phyloP scores from a whole-genome alignment of 2,797 vertebrate genomes.

The Hapalemur alaotrensis region DNA sequence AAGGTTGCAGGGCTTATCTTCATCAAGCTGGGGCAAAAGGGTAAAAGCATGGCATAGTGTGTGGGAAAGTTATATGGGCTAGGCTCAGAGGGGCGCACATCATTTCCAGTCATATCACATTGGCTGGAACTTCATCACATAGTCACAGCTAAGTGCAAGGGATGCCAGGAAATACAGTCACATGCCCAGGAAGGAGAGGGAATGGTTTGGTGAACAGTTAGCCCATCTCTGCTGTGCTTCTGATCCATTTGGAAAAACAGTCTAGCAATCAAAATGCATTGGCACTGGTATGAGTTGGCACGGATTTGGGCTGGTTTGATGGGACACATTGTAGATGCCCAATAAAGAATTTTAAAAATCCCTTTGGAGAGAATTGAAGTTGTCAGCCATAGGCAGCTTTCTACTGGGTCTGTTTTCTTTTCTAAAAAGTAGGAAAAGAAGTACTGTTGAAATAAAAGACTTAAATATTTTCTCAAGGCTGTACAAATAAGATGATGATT shows the following conservation, averaged over 20 bases:
- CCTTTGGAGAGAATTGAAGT: background rate
- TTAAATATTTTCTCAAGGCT: background rate
- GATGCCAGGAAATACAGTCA: background rate
- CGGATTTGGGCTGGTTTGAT: background rate
- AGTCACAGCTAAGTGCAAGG: background rate
- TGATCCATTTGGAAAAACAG: background rate
- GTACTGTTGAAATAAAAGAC: slow-evolving; percentile 7
- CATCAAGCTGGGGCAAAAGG: background rate
- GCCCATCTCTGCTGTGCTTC: background rate
- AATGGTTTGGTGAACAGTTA: background rate
- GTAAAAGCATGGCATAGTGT: background rate
- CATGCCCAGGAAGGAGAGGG: background rate
- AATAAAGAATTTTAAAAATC: background rate
- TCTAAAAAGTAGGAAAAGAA: background rate
- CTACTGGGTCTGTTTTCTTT: background rate
- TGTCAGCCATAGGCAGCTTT: background rate
- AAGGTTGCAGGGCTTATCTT: background rate
- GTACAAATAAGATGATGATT: background rate
- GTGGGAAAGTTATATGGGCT: too few relatives aligned
- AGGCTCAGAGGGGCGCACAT: background rate
- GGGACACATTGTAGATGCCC: background rate
- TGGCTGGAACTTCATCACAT: background rate
- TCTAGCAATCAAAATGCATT: background rate
- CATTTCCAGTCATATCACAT: background rate
- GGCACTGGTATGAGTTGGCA: background rate